phyloP scores from a whole-genome alignment of 2,888 invertebrate genomes.

The Rotaria sp. region DNA sequence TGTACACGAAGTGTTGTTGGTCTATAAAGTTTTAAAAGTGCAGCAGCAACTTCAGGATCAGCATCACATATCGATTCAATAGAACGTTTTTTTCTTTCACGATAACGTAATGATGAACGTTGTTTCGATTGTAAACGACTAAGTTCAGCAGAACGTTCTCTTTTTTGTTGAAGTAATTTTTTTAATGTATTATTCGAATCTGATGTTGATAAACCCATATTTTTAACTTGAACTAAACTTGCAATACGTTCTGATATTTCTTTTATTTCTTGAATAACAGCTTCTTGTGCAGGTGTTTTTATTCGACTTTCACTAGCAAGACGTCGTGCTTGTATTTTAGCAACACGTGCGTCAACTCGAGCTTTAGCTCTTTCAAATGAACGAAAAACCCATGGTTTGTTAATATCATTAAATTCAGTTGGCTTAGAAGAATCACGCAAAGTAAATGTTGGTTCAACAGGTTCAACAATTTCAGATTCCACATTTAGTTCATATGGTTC shows the following conservation, averaged over 20 bases:
- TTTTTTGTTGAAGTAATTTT: slow-evolving; percentile 19
- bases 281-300: slow-evolving; percentile 8
- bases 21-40: not conserved
- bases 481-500: not conserved
- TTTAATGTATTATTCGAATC: not conserved
- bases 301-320: not conserved
- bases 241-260: slow-evolving; percentile 24
- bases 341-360: not conserved
- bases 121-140: slow-evolving; percentile 15
- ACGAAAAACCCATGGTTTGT: not conserved
- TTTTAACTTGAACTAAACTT: slow-evolving; percentile 17
- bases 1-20: not conserved
- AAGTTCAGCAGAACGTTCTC: not conserved
- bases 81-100: slow-evolving; percentile 7
- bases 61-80: not conserved
- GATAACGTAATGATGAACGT: slow-evolving; percentile 22
- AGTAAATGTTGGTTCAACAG: slow-evolving; percentile 10
- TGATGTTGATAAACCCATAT: slow-evolving; percentile 23
- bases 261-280: not conserved
- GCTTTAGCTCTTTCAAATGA: not conserved
- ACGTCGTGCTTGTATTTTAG: not conserved
- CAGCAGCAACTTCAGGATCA: not conserved
- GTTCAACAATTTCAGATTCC: not conserved
- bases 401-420: not conserved
- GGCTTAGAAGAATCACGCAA: not conserved